These are phyloP conservation scores for Calyptommatus sinebrachiatus DNA, from an alignment of 2,113 vertebrate genomes.

Conservation along the genomic window DNA sequence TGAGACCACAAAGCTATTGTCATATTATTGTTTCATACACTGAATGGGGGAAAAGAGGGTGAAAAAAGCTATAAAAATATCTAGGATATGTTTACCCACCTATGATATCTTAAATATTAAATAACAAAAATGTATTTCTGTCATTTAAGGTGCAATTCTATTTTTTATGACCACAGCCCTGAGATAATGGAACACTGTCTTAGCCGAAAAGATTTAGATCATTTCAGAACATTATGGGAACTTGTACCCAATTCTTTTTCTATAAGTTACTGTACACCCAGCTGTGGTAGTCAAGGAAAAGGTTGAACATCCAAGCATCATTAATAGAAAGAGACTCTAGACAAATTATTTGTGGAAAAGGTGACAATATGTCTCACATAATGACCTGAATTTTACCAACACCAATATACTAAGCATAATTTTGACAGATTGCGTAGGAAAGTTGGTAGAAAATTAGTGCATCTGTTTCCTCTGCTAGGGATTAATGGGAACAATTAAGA, in stretches of 20 bases:
- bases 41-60: background rate
- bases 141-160: background rate
- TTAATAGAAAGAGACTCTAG: slow-evolving; percentile 30
- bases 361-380: slow-evolving; percentile 42
- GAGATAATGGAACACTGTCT: background rate
- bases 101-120: no score
- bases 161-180: background rate
- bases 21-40: background rate
- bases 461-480: slow-evolving; percentile 38
- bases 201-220: background rate
- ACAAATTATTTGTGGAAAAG: slow-evolving; percentile 44
- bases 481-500: slow-evolving; percentile 62
- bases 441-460: background rate
- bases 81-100: no score
- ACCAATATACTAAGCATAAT: slow-evolving; percentile 21
- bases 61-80: no score
- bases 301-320: slow-evolving; percentile 1
- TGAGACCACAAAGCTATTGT: no score
- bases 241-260: background rate
- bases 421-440: slow-evolving; percentile 54
- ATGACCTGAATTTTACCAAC: slow-evolving; percentile 36
- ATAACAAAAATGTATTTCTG: background rate
- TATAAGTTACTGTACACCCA: background rate
- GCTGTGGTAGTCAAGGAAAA: slow-evolving; percentile 8
- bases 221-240: background rate